Evolutionary conservation across 2,113 vertebrate species (phyloP).

Genomic region (Uria lomvia): DNA sequence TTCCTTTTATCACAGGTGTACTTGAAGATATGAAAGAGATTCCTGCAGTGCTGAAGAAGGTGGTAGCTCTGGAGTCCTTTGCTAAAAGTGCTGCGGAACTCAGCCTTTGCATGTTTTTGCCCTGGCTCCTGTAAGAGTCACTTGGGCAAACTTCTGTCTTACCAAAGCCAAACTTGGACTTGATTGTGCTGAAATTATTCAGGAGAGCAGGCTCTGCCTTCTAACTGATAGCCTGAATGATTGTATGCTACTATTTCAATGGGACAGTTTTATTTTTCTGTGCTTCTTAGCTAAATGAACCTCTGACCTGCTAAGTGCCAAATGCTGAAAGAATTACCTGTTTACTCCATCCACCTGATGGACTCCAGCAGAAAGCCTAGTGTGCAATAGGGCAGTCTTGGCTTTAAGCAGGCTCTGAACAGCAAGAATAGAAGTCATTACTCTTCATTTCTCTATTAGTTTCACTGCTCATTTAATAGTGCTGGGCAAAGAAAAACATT

Average conservation of each 20-base stretch:
- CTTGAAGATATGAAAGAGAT: not conserved
- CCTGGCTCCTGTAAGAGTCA: not conserved
- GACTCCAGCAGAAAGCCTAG: not conserved
- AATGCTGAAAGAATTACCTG: not conserved
- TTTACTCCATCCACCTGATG: not conserved
- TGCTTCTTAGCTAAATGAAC: not conserved
- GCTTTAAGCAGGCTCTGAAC: not conserved
- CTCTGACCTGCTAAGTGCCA: not conserved
- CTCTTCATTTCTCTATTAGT: not conserved
- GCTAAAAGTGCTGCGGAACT: not conserved
- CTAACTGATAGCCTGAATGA: not conserved
- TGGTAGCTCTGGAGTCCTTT: not conserved
- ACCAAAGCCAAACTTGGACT: not conserved
- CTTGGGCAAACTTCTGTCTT: not conserved
- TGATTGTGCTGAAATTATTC: not conserved
- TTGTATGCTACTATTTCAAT: not conserved
- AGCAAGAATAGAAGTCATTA: not conserved
- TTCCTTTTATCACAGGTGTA: not conserved
- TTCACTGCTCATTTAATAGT: not conserved
- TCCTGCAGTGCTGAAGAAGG: not conserved
- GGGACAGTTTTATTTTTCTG: not conserved
- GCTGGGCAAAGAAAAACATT: conserved; percentile 22
- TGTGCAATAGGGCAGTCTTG: not conserved
- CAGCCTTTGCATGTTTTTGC: not conserved
- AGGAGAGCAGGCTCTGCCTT: not conserved